Evolutionary conservation across 2,888 invertebrate genomes (phyloP), one percentile per base, ranked within the genome.

Genomic region (Diploptera punctata): DNA sequence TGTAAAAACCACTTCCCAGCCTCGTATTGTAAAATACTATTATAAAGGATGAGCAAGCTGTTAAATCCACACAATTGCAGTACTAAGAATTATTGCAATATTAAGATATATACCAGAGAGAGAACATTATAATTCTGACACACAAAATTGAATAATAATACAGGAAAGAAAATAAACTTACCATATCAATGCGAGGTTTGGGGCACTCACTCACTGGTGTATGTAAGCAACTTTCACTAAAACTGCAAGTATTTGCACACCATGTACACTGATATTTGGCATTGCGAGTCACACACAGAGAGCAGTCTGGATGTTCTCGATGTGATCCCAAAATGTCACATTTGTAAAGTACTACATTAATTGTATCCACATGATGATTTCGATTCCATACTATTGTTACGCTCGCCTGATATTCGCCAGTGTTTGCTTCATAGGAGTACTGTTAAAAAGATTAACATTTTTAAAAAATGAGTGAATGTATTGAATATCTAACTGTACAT

Each of bases 311-410:
- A 81, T 95, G 94, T 80, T 95, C 95, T 68, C 95, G 89, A 82
- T 97, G 96, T 10, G 96, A 96, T 29, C 98, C 98, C 76, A 99
- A 86, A 74, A 96, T 93, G 83, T 95, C 94, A 86, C 99, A 99
- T 83, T 98, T 98, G 83, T 98, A 99, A 70, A 99, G 84, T 62
- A 94, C 93, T 67, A 98, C 94, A 80, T 90, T 92, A 68, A 94
- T 94, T 7, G 94, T 93, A 81, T 97, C 97, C 73, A 97, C 93
- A 80, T 96, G 94, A 82, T 96, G 96, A 82, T 94, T 93, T 72
- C 93, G 89, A 82, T 97, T 97, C 95, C 96, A 97, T n/a, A 95
- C 93, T 47, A 97, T 93, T 78, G 93, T 93, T 18, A 96, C 94
- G 80, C 91, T 92, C 0, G 95, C 95, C 83, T 93, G 91, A 80